Conservation (phyloP, 2,113 vertebrate species). For the Xiphophorus hellerii region DNA sequence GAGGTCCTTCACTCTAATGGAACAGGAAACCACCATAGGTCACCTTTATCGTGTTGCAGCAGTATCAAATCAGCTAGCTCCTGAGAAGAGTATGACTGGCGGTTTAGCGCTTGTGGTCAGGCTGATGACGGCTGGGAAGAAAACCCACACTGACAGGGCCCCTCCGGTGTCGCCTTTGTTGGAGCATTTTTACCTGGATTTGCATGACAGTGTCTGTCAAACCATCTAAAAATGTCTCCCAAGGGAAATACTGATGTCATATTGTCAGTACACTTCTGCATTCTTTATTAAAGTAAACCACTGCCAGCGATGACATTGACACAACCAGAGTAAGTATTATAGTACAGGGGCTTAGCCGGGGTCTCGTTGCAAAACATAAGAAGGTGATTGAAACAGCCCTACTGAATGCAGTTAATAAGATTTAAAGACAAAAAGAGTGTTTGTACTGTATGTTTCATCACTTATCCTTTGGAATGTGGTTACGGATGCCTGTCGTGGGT, state of each 20-base stretch:
- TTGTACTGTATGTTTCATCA: no score
- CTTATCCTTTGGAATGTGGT: no score
- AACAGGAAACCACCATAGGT: neutral
- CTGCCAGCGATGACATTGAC: constrained; percentile 37
- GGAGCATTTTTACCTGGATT: constrained; percentile 34
- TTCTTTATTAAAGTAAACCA: constrained; percentile 27
- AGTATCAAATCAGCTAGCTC: constrained; percentile 19
- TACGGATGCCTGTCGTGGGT: no score
- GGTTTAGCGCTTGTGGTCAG: constrained; percentile 33
- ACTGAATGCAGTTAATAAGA: neutral
- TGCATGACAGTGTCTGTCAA: constrained; percentile 29
- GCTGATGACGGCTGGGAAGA: constrained; percentile 31
- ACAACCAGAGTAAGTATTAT: constrained; percentile 13
- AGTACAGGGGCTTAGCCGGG: neutral
- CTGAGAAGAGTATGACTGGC: constrained; percentile 20
- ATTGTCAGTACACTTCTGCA: constrained; percentile 7
- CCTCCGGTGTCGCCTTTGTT: constrained; percentile 53
- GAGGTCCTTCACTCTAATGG: neutral
- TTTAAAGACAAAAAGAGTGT: neutral
- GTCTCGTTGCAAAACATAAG: constrained; percentile 4
- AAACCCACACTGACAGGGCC: constrained; percentile 34
- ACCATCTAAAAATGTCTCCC: constrained; percentile 15
- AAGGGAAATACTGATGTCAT: constrained; percentile 49
- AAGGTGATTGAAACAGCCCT: constrained; percentile 5
- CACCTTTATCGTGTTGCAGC: neutral